A percentile compares a stretch with the other conserved stretches of the same genome.
Conservation (phyloP, 2,888 invertebrate genomes). For the Dicranocentrus wangi region DNA sequence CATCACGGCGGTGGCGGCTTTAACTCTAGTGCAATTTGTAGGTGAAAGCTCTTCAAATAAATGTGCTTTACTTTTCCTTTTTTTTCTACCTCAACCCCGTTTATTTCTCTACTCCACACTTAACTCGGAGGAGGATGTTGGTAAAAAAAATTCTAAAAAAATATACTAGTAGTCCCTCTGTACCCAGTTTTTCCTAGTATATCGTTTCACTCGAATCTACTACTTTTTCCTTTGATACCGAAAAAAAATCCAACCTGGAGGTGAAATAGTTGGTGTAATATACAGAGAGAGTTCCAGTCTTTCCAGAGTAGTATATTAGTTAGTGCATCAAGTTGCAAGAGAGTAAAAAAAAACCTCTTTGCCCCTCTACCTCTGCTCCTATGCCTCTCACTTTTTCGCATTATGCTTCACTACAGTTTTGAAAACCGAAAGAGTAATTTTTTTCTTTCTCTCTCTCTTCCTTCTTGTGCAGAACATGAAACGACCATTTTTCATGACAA, state of each 20-base stretch:
- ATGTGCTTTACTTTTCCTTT: conserved; percentile 12
- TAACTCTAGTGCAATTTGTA: conserved; percentile 12
- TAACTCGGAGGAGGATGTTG: too few species aligned
- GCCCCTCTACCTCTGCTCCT: too few species aligned
- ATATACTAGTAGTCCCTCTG: too few species aligned
- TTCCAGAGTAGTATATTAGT: background rate
- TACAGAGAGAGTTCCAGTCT: too few species aligned
- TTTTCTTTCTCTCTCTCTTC: too few species aligned
- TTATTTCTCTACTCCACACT: background rate
- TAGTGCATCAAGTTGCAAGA: conserved; percentile 6
- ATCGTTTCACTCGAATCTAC: too few species aligned
- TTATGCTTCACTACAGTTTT: background rate
- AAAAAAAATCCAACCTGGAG: too few species aligned
- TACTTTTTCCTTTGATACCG: too few species aligned
- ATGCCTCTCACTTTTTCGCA: background rate
- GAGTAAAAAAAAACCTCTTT: conserved; percentile 5
- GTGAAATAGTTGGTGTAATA: too few species aligned
- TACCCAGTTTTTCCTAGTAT: too few species aligned
- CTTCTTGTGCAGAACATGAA: conserved; percentile 23
- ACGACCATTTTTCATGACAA: conserved; percentile 13
- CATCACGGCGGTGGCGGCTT: too few species aligned
- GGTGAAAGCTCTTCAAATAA: conserved; percentile 23
- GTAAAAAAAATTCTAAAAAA: too few species aligned
- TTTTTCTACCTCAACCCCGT: background rate
- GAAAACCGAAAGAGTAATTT: background rate